Evolutionary conservation across 92 coral and sea anemone genomes (phyloP).

Genomic region (Bergia sp.): DNA sequence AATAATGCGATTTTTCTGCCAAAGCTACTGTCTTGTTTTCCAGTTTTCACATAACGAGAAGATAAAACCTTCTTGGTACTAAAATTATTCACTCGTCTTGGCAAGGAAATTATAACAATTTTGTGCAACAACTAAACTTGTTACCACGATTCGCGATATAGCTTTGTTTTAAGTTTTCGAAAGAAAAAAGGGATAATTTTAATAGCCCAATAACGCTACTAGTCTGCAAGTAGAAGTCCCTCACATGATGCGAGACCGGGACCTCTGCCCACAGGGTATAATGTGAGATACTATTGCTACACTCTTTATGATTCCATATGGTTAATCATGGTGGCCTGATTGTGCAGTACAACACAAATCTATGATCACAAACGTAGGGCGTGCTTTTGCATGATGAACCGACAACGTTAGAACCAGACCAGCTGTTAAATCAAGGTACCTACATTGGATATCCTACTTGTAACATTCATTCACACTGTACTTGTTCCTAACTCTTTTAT

Average conservation of each 20-base stretch:
- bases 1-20: background rate
- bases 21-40: background rate
- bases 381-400: background rate
- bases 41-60: background rate
- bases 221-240: background rate
- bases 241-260: background rate
- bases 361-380: conserved; percentile 35
- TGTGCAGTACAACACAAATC: conserved; percentile 16
- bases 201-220: background rate
- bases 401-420: background rate
- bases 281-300: background rate
- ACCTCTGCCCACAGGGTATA: background rate
- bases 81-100: background rate
- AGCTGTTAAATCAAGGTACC: background rate
- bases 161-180: background rate
- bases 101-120: background rate
- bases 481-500: background rate
- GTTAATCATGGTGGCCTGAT: conserved; percentile 26
- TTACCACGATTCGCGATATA: background rate
- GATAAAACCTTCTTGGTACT: background rate
- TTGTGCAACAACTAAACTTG: background rate
- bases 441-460: background rate
- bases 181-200: no score
- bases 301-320: background rate
- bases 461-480: background rate